Evolutionary conservation across 2,113 vertebrate genomes (phyloP).

Genomic region (Megaceryle torquata): DNA sequence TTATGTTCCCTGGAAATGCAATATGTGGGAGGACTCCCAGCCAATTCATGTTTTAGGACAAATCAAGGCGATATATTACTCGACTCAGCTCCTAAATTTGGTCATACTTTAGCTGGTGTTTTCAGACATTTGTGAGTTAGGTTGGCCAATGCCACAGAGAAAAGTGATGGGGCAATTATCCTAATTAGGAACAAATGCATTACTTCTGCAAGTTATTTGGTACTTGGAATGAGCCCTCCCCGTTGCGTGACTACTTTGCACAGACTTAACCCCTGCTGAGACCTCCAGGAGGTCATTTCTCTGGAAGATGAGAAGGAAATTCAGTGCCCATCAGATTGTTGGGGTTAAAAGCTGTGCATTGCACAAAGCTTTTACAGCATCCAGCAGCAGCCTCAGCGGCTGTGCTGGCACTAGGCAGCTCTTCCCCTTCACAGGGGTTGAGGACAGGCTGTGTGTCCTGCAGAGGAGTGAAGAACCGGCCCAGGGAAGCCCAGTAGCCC

Average conservation of each 20-base stretch:
- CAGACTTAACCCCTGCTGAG: constrained; percentile 42
- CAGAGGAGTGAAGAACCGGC: not conserved
- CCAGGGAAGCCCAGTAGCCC: not conserved
- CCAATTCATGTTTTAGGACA: constrained; percentile 45
- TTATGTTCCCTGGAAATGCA: constrained; percentile 58
- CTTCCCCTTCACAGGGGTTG: not conserved
- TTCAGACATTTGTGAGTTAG: constrained; percentile 22
- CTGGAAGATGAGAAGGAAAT: not conserved
- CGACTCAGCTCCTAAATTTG: constrained; percentile 56
- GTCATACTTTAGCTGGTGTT: constrained; percentile 51
- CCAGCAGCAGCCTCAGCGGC: not conserved
- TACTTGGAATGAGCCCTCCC: constrained; percentile 30
- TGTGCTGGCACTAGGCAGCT: not conserved
- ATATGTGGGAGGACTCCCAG: not conserved
- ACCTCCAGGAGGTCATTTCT: not conserved
- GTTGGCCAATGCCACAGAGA: constrained; percentile 57
- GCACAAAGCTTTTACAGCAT: not conserved
- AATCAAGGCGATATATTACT: constrained; percentile 46
- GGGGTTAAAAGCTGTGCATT: not conserved
- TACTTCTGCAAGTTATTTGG: constrained; percentile 64
- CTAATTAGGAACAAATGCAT: constrained; percentile 70
- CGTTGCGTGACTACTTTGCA: constrained; percentile 17
- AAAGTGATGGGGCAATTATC: constrained; percentile 66
- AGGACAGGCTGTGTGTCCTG: not conserved
- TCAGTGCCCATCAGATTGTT: not conserved